phyloP scores from a whole-genome alignment of 1,140 invertebrate genomes.

The Drosophila micromelanica region DNA sequence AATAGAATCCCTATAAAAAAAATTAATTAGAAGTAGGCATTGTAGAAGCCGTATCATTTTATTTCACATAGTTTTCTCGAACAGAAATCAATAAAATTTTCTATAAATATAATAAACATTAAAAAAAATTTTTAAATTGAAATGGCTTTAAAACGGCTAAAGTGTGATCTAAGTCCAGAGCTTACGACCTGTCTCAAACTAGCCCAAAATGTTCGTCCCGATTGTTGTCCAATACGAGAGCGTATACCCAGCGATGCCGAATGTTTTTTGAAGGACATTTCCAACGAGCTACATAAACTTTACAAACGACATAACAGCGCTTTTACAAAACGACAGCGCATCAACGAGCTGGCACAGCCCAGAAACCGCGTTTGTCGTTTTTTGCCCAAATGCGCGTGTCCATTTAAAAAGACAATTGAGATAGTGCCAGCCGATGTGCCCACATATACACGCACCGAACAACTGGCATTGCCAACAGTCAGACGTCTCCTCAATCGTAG shows the following conservation, averaged over 20 bases:
- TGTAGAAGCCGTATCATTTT: background rate
- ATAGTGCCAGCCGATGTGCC: constrained; percentile 50
- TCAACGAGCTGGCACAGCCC: constrained; percentile 62
- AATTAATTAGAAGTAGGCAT: constrained; percentile 8
- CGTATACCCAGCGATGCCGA: constrained; percentile 59
- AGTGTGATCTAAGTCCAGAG: constrained; percentile 59
- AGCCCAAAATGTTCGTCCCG: constrained; percentile 51
- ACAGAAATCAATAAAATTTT: constrained; percentile 34
- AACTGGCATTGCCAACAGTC: constrained; percentile 61
- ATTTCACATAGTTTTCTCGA: background rate
- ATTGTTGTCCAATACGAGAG: constrained; percentile 58
- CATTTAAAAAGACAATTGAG: constrained; percentile 63
- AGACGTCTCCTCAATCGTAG: constrained; percentile 46
- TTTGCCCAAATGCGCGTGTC: constrained; percentile 65
- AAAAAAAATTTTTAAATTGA: constrained; percentile 3
- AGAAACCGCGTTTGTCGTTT: constrained; percentile 31
- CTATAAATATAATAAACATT: constrained; percentile 9
- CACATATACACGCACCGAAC: constrained; percentile 67
- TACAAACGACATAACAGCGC: constrained; percentile 42
- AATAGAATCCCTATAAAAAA: too few species aligned
- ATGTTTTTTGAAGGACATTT: constrained; percentile 61
- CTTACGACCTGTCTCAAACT: constrained; percentile 49
- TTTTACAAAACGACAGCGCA: constrained; percentile 53
- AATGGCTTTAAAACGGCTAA: constrained; percentile 51
- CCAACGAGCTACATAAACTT: constrained; percentile 51